Percentiles rank a stretch among this genome's conserved stretches.
Evolutionary conservation across 2,113 vertebrate genomes (phyloP).

Genomic region (Lagopus leucura): DNA sequence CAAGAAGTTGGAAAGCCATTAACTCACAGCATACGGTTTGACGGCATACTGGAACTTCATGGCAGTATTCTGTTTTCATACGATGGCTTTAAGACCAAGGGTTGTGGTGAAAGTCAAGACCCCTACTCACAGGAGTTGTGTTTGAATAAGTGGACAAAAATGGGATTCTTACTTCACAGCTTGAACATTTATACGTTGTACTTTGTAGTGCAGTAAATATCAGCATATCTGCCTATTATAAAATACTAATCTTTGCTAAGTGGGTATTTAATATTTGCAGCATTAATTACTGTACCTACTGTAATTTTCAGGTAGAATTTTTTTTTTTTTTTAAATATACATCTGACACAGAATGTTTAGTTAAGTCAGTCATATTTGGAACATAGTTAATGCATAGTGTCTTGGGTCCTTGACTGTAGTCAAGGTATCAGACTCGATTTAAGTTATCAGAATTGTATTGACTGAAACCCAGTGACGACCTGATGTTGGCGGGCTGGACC

Average conservation of each 20-base stretch:
- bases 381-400: conserved; percentile 67
- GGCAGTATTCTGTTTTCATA: conserved; percentile 63
- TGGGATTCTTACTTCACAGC: conserved; percentile 65
- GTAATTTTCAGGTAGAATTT: conserved; percentile 77
- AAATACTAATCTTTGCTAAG: conserved; percentile 63
- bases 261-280: conserved; percentile 75
- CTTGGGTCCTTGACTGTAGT: conserved; percentile 71
- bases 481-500: conserved; percentile 86
- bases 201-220: conserved; percentile 67
- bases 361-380: conserved; percentile 75
- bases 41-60: conserved; percentile 74
- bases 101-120: conserved; percentile 57
- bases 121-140: conserved; percentile 31
- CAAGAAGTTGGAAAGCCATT: conserved; percentile 78
- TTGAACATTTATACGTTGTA: conserved; percentile 71
- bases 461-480: conserved; percentile 80
- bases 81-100: conserved; percentile 57
- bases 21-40: conserved; percentile 84
- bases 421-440: conserved; percentile 69
- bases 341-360: conserved; percentile 70
- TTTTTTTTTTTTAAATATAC: conserved; percentile 43
- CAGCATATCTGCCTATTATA: conserved; percentile 67
- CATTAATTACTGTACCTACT: conserved; percentile 74
- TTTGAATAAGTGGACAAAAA: conserved; percentile 54
- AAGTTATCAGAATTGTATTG: conserved; percentile 71